These are phyloP conservation scores for Oncorhynchus kisutch DNA, from an alignment of 2,113 vertebrate species.

Conservation along the genomic window DNA sequence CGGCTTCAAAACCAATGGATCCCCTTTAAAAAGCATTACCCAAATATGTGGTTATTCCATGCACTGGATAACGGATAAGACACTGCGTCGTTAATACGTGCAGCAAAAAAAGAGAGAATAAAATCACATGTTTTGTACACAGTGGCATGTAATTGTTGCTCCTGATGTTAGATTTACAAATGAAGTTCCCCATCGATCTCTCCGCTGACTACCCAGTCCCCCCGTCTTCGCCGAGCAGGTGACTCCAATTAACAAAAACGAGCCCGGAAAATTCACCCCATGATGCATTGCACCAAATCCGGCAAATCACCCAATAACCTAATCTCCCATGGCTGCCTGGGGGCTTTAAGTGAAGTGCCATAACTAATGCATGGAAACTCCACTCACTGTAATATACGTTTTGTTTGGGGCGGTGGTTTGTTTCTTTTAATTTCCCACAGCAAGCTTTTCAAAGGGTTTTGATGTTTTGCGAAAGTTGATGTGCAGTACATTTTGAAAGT, in stretches of 20 bases:
- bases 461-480: neutral
- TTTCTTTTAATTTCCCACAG: constrained; percentile 82
- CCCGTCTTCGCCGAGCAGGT: constrained; percentile 78
- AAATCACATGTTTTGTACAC: constrained; percentile 15
- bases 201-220: constrained; percentile 72
- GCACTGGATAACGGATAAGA: neutral
- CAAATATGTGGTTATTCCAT: neutral
- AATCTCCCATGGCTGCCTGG: constrained; percentile 71
- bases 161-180: constrained; percentile 59
- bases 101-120: neutral
- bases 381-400: constrained; percentile 82
- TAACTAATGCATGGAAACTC: constrained; percentile 82
- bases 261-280: constrained; percentile 67
- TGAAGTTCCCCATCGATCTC: constrained; percentile 59
- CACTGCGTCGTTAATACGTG: constrained; percentile 10
- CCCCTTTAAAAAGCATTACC: neutral
- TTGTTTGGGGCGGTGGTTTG: constrained; percentile 76
- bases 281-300: constrained; percentile 77
- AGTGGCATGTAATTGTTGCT: constrained; percentile 47
- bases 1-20: constrained; percentile 35
- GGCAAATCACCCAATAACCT: constrained; percentile 79
- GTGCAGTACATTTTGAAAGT: neutral
- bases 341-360: constrained; percentile 77
- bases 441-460: constrained; percentile 62
- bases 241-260: constrained; percentile 81